These are phyloP conservation scores for Ephestia elutella DNA, from an alignment of 1,140 invertebrate genomes.

Conservation along the genomic window DNA sequence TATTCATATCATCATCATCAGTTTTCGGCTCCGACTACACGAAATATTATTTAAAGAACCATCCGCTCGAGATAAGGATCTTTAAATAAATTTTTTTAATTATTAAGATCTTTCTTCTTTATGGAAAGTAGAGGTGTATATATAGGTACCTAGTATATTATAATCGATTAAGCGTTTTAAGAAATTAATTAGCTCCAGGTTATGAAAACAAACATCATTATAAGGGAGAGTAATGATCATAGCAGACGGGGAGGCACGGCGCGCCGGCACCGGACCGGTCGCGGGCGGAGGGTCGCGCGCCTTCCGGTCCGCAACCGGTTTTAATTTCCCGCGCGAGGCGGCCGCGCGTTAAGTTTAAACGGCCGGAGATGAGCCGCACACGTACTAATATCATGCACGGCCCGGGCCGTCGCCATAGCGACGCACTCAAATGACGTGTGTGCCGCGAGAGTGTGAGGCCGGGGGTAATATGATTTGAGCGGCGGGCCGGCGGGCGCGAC, in stretches of 20 bases:
- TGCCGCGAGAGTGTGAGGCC: slow-evolving; percentile 53
- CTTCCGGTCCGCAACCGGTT: slow-evolving; percentile 60
- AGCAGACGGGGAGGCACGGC: neutral
- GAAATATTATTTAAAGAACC: too few species aligned
- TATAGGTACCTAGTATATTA: too few species aligned
- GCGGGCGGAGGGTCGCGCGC: slow-evolving; percentile 35
- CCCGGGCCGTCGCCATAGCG: slow-evolving; percentile 70
- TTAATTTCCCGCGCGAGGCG: slow-evolving; percentile 66
- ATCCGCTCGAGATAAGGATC: too few species aligned
- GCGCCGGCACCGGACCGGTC: slow-evolving; percentile 10
- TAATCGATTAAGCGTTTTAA: neutral
- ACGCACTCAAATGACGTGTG: slow-evolving; percentile 67
- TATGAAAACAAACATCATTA: slow-evolving; percentile 5
- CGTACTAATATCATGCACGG: slow-evolving; percentile 72
- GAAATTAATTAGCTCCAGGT: neutral
- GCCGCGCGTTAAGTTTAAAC: slow-evolving; percentile 63
- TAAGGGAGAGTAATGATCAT: neutral
- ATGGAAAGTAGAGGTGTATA: too few species aligned
- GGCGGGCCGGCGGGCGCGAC: slow-evolving; percentile 38
- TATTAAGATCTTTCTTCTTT: too few species aligned
- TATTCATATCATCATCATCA: too few species aligned
- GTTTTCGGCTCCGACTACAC: too few species aligned
- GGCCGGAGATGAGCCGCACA: slow-evolving; percentile 65
- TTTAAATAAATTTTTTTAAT: too few species aligned
- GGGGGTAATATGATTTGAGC: slow-evolving; percentile 71